phyloP scores from a whole-genome alignment of 2,113 vertebrate genomes.

The Brienomyrus brachyistius region DNA sequence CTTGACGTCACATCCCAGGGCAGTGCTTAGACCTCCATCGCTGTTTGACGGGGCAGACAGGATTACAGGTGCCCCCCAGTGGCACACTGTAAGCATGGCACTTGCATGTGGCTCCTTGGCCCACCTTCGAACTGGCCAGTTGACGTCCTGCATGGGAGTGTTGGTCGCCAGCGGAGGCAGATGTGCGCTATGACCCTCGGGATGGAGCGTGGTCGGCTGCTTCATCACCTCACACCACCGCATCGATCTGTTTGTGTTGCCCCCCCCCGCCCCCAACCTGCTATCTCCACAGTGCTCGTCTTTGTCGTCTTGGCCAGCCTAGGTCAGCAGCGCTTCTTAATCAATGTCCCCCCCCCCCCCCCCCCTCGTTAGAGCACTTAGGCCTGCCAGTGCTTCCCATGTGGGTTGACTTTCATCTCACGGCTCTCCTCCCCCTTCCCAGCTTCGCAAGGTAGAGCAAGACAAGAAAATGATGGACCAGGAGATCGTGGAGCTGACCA shows the following conservation, averaged over 20 bases:
- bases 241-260: background rate
- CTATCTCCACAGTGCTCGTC: background rate
- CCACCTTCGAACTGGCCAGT: background rate
- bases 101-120: background rate
- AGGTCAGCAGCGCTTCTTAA: constrained; percentile 8
- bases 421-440: constrained; percentile 11
- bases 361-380: background rate
- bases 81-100: background rate
- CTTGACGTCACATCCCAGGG: background rate
- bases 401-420: background rate
- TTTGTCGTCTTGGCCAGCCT: background rate
- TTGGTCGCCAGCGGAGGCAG: background rate
- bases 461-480: constrained; percentile 93
- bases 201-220: background rate
- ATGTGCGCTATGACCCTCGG: background rate
- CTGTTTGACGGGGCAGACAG: background rate
- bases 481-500: constrained; percentile 96
- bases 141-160: background rate
- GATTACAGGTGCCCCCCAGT: background rate
- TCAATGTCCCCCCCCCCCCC: background rate
- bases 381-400: background rate
- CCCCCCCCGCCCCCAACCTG: background rate
- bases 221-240: constrained; percentile 2
- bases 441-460: constrained; percentile 95
- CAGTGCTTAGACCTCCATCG: background rate